Evolutionary conservation across 2,113 vertebrate genomes (phyloP), one percentile per base, ranked within the genome.

Genomic region (Dicrurus megarhynchus): DNA sequence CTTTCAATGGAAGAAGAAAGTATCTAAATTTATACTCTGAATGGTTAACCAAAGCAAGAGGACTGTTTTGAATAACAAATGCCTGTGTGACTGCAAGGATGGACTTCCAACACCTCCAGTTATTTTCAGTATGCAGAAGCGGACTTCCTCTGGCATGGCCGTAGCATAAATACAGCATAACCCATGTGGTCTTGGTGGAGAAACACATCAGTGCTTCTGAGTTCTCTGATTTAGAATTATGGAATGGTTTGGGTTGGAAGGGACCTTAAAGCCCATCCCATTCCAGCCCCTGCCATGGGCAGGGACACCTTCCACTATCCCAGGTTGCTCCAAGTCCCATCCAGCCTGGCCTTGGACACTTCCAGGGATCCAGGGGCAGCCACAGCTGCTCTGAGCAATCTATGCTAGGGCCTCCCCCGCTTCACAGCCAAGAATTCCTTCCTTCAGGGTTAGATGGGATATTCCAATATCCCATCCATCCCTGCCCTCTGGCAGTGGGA

Each of bases 321-420:
- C 49, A 88, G 17, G 11, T 0, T 41, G 13, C 16, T 56, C 49
- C 35, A 11, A 63, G 4, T 16, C 26, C 35, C 0, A 0, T 5
- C 41, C 42, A 50, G 0, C 17, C 26, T 42, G 67, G 32, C 37
- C 37, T 24, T 52, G 68, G 37, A 1, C 60, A 46, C 37, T 81
- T 0, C 50, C 44, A 67, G 77, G 44, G 27, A 44, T 67, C 28
- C 59, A 64, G 60, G 68, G 68, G 8, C 60, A 74, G 59, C 44
- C 52, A 17, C 68, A 67, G 77, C 68, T 67, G 0, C 68, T 74
- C 52, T 67, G 77, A 23, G 28, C 52, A 59, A 13, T 60, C 60
- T 74, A 37, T 67, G 52, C 60, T 44, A 67, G 60, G 37, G 28
- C 46, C 44, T 81, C 0, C 3, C 18, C 44, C 24, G 33, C 44